A percentile compares a stretch with the other conserved stretches of the same genome.
Conservation (phyloP, 2,797 vertebrate species). For the Discoglossus pictus region DNA sequence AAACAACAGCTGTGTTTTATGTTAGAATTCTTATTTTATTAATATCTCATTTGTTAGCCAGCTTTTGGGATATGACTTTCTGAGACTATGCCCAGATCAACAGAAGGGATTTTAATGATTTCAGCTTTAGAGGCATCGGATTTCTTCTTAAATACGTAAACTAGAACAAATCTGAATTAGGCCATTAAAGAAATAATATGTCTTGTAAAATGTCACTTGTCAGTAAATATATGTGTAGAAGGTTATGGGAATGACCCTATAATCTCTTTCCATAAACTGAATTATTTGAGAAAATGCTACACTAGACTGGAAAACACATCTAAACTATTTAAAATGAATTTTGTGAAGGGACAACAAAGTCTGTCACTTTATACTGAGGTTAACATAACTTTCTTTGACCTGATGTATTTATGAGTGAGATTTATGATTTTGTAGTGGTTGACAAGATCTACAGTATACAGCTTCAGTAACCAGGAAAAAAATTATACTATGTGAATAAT, state of each 20-base stretch:
- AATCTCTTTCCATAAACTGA: constrained; percentile 35
- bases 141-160: constrained; percentile 32
- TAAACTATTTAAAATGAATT: not conserved
- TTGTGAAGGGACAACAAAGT: not conserved
- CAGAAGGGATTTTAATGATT: constrained; percentile 41
- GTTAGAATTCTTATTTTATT: constrained; percentile 37
- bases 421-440: too few relatives aligned
- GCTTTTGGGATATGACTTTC: constrained; percentile 27
- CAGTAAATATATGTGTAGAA: constrained; percentile 37
- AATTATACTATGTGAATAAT: too few relatives aligned
- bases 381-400: constrained; percentile 1
- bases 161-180: constrained; percentile 35
- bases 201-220: constrained; percentile 49
- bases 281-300: constrained; percentile 22
- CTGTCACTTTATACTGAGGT: constrained; percentile 1
- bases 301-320: constrained; percentile 21
- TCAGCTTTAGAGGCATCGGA: constrained; percentile 8
- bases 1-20: constrained; percentile 46
- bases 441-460: too few relatives aligned
- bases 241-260: constrained; percentile 37
- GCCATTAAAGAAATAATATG: constrained; percentile 37
- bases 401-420: not conserved
- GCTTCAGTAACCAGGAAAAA: too few relatives aligned
- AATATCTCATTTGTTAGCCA: constrained; percentile 44
- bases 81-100: constrained; percentile 36